These are phyloP conservation scores for Menidia menidia DNA, from an alignment of 2,797 vertebrate species.

Conservation along the genomic window DNA sequence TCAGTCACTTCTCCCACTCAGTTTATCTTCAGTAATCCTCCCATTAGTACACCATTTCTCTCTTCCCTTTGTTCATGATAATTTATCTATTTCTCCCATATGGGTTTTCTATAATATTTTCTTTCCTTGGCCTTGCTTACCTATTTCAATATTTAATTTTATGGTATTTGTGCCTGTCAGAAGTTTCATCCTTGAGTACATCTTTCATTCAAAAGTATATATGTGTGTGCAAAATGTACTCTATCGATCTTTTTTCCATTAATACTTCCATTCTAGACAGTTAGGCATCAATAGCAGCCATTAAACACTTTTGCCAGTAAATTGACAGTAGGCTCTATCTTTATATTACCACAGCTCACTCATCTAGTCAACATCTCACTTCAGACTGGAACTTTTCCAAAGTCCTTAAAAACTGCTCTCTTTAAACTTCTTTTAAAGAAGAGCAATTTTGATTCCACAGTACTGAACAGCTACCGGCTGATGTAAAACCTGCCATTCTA, in stretches of 20 bases:
- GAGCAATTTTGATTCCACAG: too few relatives aligned
- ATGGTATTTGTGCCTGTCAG: slow-evolving; percentile 5
- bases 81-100: slow-evolving; percentile 25
- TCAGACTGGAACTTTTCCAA: too few relatives aligned
- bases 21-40: slow-evolving; percentile 52
- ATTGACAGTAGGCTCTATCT: slow-evolving; percentile 45
- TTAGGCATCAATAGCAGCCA: slow-evolving; percentile 48
- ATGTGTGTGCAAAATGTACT: slow-evolving; percentile 14
- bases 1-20: slow-evolving; percentile 53
- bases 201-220: slow-evolving; percentile 15
- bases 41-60: slow-evolving; percentile 13
- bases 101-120: slow-evolving; percentile 52
- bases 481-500: too few relatives aligned
- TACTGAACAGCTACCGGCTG: too few relatives aligned
- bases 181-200: not conserved
- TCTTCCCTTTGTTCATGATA: slow-evolving; percentile 13
- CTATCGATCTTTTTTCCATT: slow-evolving; percentile 26
- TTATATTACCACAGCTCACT: too few relatives aligned
- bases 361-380: too few relatives aligned
- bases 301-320: slow-evolving; percentile 48
- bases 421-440: too few relatives aligned
- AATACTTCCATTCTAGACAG: slow-evolving; percentile 39
- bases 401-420: not conserved
- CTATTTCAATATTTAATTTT: slow-evolving; percentile 8
- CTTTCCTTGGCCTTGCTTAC: slow-evolving; percentile 17